A percentile compares a stretch with the other conserved stretches of the same genome.
phyloP scores from a whole-genome alignment of 2,888 invertebrate genomes.

The Cephus runcator region DNA sequence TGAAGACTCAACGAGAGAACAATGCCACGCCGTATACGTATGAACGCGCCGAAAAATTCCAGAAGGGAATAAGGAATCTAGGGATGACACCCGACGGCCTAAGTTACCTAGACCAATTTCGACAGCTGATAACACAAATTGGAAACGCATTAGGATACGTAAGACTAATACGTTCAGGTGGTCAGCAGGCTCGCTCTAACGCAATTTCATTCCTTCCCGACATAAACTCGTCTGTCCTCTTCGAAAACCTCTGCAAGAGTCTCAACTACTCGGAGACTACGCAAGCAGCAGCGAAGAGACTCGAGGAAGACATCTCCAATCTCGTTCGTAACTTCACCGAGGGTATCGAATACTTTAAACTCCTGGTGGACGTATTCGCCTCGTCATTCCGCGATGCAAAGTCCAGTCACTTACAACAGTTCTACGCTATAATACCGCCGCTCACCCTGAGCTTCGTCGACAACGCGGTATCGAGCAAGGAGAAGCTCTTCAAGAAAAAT shows the following conservation, averaged over 20 bases:
- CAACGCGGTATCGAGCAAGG: constrained; percentile 90
- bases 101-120: constrained; percentile 92
- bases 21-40: constrained; percentile 81
- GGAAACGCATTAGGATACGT: constrained; percentile 97
- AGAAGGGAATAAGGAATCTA: constrained; percentile 88
- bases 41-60: constrained; percentile 93
- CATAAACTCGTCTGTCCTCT: constrained; percentile 72
- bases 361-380: constrained; percentile 92
- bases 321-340: constrained; percentile 86
- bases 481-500: constrained; percentile 91
- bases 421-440: constrained; percentile 93
- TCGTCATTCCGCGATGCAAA: constrained; percentile 85
- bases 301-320: constrained; percentile 82
- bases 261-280: constrained; percentile 72
- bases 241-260: constrained; percentile 73
- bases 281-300: constrained; percentile 74
- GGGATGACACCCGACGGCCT: constrained; percentile 84
- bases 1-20: constrained; percentile 74
- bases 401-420: constrained; percentile 90
- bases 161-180: constrained; percentile 92
- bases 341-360: constrained; percentile 88
- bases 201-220: constrained; percentile 91
- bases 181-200: constrained; percentile 90
- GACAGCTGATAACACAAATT: constrained; percentile 92
- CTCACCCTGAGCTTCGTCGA: constrained; percentile 95